phyloP scores from a whole-genome alignment of 2,888 invertebrate species.

The Amphiduros pacificus region DNA sequence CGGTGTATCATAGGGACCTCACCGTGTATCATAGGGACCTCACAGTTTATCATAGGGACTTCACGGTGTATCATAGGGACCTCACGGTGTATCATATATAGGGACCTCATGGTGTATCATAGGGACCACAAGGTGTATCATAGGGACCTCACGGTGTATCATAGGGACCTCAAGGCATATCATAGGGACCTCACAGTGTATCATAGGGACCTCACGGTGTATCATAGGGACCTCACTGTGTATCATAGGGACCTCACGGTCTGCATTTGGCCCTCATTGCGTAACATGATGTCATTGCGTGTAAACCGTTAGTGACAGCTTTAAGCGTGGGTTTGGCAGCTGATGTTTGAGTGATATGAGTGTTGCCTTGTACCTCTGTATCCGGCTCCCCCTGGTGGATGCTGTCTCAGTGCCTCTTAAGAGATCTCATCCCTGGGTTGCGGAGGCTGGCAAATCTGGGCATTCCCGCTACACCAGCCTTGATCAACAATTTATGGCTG shows the following conservation, averaged over 20 bases:
- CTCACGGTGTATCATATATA: background rate
- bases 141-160: background rate
- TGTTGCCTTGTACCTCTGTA: no score
- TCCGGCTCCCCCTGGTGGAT: no score
- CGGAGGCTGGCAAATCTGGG: no score
- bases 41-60: background rate
- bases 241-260: background rate
- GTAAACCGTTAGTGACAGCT: no score
- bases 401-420: no score
- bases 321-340: no score
- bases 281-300: no score
- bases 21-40: background rate
- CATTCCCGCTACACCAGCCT: no score
- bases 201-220: background rate
- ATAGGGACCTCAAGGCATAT: background rate
- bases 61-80: background rate
- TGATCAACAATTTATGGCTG: no score
- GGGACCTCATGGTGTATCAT: background rate
- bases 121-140: background rate
- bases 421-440: no score
- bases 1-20: background rate
- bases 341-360: no score
- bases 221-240: background rate
- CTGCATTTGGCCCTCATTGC: no score
- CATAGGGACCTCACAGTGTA: background rate